phyloP scores from a whole-genome alignment of 2,113 vertebrate genomes.

The Myotis yumanensis region DNA sequence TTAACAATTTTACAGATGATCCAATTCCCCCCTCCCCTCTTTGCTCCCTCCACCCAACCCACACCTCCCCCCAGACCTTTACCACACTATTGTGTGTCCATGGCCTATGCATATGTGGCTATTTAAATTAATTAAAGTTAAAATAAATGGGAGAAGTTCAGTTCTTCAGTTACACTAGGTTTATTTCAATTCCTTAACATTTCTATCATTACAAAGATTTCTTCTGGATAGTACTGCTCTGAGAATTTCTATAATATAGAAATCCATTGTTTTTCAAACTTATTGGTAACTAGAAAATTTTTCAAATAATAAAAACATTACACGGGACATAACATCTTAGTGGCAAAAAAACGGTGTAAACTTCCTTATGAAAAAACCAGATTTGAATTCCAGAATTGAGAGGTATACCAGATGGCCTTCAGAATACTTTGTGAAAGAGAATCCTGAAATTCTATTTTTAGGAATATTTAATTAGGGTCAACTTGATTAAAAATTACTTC shows the following conservation, averaged over 20 bases:
- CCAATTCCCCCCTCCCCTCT: neutral
- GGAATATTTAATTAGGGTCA: neutral
- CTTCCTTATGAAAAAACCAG: neutral
- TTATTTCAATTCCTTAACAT: neutral
- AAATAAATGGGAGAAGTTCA: neutral
- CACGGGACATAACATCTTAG: neutral
- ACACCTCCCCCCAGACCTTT: neutral
- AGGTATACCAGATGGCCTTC: neutral
- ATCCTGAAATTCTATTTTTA: neutral
- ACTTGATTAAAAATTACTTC: neutral
- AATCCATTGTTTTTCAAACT: neutral
- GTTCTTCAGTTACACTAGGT: neutral
- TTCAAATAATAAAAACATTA: neutral
- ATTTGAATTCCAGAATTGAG: neutral
- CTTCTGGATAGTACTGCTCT: neutral
- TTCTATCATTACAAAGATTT: neutral
- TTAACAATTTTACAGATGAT: neutral
- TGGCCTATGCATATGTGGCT: neutral
- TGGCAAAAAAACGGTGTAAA: neutral
- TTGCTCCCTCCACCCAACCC: neutral
- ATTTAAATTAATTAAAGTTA: conserved; percentile 32
- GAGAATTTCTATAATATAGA: neutral
- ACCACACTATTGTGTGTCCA: neutral
- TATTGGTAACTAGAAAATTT: neutral
- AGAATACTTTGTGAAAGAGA: neutral